Conservation (phyloP, 2,888 invertebrate species). For the Perizoma affinitatum region DNA sequence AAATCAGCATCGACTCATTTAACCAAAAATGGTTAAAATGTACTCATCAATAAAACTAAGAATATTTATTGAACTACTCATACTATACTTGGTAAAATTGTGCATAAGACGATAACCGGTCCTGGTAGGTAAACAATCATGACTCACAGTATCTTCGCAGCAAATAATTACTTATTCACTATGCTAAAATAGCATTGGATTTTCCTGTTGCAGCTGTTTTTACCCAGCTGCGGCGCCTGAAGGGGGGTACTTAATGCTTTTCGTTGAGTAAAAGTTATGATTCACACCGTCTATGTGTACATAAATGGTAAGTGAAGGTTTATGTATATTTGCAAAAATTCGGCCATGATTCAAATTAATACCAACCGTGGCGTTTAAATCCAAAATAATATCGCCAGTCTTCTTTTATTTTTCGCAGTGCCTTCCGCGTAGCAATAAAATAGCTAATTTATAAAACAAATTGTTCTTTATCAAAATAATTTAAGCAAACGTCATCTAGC, state of each 20-base stretch:
- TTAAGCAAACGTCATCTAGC: conserved; percentile 9
- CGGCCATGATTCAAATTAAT: conserved; percentile 1
- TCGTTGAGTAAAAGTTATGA: conserved; percentile 31
- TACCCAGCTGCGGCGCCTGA: conserved; percentile 34
- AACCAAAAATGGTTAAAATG: conserved; percentile 55
- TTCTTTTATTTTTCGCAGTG: not conserved
- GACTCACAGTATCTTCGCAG: conserved; percentile 57
- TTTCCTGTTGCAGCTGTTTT: conserved; percentile 52
- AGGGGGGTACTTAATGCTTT: conserved; percentile 26
- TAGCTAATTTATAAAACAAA: not conserved
- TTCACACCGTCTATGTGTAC: conserved; percentile 29
- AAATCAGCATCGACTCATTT: conserved; percentile 58
- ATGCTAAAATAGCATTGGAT: conserved; percentile 49
- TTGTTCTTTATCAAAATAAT: conserved; percentile 7
- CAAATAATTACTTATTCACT: conserved; percentile 49
- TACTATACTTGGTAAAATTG: conserved; percentile 65
- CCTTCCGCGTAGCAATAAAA: not conserved
- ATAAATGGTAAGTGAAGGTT: conserved; percentile 26
- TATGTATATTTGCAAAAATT: conserved; percentile 18
- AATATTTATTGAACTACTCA: conserved; percentile 59
- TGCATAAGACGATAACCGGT: conserved; percentile 65
- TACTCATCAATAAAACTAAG: conserved; percentile 50
- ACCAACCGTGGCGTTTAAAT: conserved; percentile 2
- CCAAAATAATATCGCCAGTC: not conserved
- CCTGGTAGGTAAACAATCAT: conserved; percentile 57